Base-by-base conservation (phyloP, 1,140 invertebrate genomes). In the Pachypeltis micranthus region DNA sequence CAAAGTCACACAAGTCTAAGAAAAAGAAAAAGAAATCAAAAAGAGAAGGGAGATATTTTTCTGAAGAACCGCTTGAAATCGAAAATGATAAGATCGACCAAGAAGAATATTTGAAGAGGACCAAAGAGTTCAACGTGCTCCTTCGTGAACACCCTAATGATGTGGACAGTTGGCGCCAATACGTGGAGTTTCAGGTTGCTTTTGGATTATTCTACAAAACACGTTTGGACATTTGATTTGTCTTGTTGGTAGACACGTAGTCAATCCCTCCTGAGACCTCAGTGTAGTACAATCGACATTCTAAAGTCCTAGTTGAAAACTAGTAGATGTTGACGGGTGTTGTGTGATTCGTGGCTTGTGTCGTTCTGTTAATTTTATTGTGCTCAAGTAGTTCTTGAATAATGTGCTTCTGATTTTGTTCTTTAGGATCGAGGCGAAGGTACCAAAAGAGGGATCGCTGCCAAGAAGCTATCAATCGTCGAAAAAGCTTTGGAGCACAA, bases 401-500 rank as follows among this genome's bases (percentile, higher is more conserved):
- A 59, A n/a, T n/a, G n/a, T n/a, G n/a, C n/a, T 44, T 19, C 56
- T 61, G 28, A 39, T 59, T 54, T 60, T 65, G 34, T 58, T 44
- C 65, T 60, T 23, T 64, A 71, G 60, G 71, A 72, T 67, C 64
- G 67, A 19, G 66, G 69, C 70, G 77, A 69, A 65, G 75, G 72
- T 72, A 73, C 72, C 29, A 68, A 34, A 71, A 71, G 64, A 65
- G 74, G 69, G 57, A 77, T 71, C 58, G 72, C 73, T n/a, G 75
- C 79, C 67, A 76, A 78, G 63, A 81, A 83, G 68, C 69, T 82
- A 44, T 72, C 76, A 0, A 82, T 83, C 57, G 67, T 81, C 16
- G 76, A 83, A 57, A 80, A 78, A 70, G 81, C 77, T 7, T 69
- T 84, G 14, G 71, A 72, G 34, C 67, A 71, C 54, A 83, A 83